Evolutionary conservation across 2,797 vertebrate species (phyloP), one percentile per base, ranked within the genome.

Genomic region (Pangasius djambal): DNA sequence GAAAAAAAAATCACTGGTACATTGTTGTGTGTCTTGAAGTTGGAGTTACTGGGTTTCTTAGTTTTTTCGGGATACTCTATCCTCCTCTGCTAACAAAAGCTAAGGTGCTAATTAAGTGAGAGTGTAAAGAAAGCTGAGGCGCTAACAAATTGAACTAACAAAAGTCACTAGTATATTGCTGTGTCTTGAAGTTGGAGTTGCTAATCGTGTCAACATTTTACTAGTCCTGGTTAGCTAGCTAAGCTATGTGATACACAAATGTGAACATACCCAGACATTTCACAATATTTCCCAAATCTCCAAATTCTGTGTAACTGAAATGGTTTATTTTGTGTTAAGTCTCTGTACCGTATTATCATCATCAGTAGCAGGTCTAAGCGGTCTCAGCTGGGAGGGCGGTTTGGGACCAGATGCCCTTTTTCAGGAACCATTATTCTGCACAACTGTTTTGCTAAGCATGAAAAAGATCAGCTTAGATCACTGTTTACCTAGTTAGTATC

Each of bases 361-460:
- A 52, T 15, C 74, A 50, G 28, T 28, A 74, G 70, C 20, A 72
- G 7, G 72, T 75, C 34, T 20, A 70, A 70, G 67, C 5, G 31
- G 31, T 70, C 72, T 75, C 75, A 78, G 48, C 25, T 31, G 25
- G 37, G 18, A 34, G 34, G 16, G 16, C 1, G 20, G 37, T 40
- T 40, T 72, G 70, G 40, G 40, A 75, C 72, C 72, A 75, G 40
- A 75, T 75, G 72, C 22, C 34, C 69, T n/a, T 22, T 75, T 75
- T 77, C 25, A 50, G 74, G 25, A 77, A 77, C 25, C 74, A 78
- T 1, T 78, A 52, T 52, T 52, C 48, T 8, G 75, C 48, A 52
- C 28, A 31, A 37, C 10, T 34, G 50, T 4, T 81, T 59, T 59
- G 52, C 31, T 37, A 57, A 22, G 52, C 31, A 59, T 37, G 31